Evolutionary conservation across 2,113 vertebrate species (phyloP).

Genomic region (Corythoichthys haematopterus): DNA sequence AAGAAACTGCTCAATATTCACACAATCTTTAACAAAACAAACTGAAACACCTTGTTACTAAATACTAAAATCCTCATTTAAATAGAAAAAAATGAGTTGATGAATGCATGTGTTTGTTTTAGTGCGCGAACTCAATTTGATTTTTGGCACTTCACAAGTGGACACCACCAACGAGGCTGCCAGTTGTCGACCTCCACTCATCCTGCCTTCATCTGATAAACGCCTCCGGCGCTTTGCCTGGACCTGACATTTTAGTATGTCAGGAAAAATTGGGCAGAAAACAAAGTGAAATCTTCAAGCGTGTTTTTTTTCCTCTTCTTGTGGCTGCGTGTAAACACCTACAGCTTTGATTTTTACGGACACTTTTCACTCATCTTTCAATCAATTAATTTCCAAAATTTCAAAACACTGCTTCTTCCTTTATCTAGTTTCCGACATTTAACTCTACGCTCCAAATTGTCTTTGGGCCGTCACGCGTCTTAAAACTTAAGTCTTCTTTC

Average conservation of each 20-base stretch:
- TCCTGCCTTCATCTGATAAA: slow-evolving; percentile 39
- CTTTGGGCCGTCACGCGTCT: slow-evolving; percentile 8
- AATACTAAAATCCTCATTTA: too few relatives aligned
- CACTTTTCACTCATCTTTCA: not conserved
- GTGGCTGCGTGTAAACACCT: not conserved
- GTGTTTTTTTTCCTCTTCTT: not conserved
- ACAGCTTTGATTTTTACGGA: not conserved
- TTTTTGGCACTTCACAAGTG: too few relatives aligned
- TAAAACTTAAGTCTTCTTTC: slow-evolving; percentile 33
- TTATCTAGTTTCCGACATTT: too few relatives aligned
- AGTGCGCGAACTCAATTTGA: too few relatives aligned
- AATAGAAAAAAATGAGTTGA: too few relatives aligned
- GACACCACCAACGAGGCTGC: slow-evolving; percentile 11
- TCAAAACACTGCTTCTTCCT: not conserved
- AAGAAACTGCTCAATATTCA: not conserved
- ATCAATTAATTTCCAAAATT: too few relatives aligned
- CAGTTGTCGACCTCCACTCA: slow-evolving; percentile 14
- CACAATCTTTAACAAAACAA: too few relatives aligned
- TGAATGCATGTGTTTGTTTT: too few relatives aligned
- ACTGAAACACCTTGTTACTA: too few relatives aligned
- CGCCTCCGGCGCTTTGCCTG: too few relatives aligned
- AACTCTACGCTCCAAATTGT: not conserved
- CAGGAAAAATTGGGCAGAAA: too few relatives aligned
- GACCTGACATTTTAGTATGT: too few relatives aligned
- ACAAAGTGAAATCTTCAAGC: not conserved